Percentiles rank a stretch among this genome's conserved stretches.
Conservation (phyloP, 2,113 vertebrate genomes). For the Chaetura pelagica region DNA sequence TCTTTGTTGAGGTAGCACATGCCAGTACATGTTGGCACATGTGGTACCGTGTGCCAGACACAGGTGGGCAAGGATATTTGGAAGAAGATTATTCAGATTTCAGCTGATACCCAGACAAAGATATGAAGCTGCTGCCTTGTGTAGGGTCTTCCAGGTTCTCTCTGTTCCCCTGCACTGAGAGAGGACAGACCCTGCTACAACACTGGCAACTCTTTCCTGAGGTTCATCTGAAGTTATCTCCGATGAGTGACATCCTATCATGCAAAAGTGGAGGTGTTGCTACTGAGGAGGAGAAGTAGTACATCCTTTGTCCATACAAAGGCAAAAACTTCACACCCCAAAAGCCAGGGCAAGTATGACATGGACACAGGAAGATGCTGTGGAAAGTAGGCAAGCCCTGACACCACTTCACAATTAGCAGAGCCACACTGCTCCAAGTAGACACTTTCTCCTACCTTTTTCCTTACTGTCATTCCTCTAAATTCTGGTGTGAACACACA, state of each 20-base stretch:
- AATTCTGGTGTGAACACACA: background rate
- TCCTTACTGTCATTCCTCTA: background rate
- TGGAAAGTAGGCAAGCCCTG: background rate
- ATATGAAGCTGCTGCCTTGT: background rate
- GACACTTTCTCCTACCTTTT: background rate
- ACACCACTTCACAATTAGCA: background rate
- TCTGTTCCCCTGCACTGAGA: background rate
- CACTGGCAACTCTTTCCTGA: background rate
- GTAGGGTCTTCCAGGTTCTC: background rate
- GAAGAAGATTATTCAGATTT: background rate
- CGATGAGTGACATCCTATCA: fast-evolving
- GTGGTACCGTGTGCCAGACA: background rate
- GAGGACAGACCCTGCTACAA: background rate
- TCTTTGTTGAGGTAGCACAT: background rate
- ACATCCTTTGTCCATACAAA: background rate
- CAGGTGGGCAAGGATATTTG: background rate
- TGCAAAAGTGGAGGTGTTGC: background rate
- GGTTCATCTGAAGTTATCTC: background rate
- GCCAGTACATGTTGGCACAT: too few relatives aligned
- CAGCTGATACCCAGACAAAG: background rate
- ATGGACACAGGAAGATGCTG: background rate
- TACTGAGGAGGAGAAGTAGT: background rate
- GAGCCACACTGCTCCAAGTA: background rate
- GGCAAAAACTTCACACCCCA: background rate
- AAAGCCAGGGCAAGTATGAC: background rate